Base-by-base conservation (phyloP, 2,113 vertebrate genomes). In the Zootoca vivipara region DNA sequence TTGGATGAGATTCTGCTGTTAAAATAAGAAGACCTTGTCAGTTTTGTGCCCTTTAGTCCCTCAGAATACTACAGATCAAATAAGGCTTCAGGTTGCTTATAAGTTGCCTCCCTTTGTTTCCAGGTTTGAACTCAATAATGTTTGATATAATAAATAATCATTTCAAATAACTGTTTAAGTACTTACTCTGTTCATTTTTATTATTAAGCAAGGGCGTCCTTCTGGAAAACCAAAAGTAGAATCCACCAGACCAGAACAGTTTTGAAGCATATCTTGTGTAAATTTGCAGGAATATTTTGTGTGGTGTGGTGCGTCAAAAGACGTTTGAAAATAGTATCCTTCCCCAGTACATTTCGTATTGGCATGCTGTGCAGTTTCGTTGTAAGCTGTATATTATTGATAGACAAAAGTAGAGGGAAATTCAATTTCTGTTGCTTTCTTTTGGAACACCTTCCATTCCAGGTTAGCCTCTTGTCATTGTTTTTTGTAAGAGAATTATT, bases 181-280 rank as follows among this genome's bases (percentile, higher is more conserved):
- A 93, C 97, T 67, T 94, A 98, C 98, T 95, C 98, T 97, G 95
- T 99, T 99, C 97, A 99, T 98, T 94, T 98, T 99, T 87, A 99
- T 97, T 70, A 99, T 94, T 70, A 99, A 96, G 74, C 98, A 99
- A 0, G 98, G 98, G 69, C 95, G 97, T 89, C 96, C 96, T n/a
- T 97, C 95, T 46, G 95, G 95, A 85, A 97, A 99, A 78, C 98
- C 98, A 7, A 98, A 99, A 58, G 89, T 96, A 1, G 96, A 95
- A 78, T 99, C 98, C 2, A 56, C 77, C 33, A 96, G 87, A 78
- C 98, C 98, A 0, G 98, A 98, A 95, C 98, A 99, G 64, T 96
- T 92, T 40, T 96, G 97, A 90, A 99, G 97, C 97, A 96, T 97
- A 81, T 97, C 97, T 26, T 96, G 91, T 0, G 90, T 96, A 92